Evolutionary conservation across 2,113 vertebrate genomes (phyloP).

Genomic region (Lipophrys pholis): DNA sequence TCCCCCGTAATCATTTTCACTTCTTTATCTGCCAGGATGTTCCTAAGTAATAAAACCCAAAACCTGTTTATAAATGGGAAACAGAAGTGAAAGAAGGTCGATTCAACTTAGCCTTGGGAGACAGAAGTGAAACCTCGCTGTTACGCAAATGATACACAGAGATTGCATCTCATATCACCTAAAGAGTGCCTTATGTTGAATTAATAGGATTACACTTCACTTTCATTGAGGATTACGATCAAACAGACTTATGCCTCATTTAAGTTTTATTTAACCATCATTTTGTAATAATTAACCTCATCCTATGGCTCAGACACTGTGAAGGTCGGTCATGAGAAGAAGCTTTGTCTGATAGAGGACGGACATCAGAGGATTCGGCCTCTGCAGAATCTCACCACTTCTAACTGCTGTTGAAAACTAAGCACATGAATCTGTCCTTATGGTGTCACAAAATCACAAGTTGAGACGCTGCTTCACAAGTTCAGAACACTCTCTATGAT

Average conservation of each 20-base stretch:
- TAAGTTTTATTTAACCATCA: slow-evolving; percentile 22
- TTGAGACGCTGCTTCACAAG: too few species aligned
- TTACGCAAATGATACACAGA: slow-evolving; percentile 1
- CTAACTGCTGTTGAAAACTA: too few species aligned
- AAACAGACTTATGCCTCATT: slow-evolving; percentile 45
- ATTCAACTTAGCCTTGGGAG: background rate
- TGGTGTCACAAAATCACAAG: too few species aligned
- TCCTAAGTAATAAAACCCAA: background rate
- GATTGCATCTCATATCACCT: too few species aligned
- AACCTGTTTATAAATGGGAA: slow-evolving; percentile 14
- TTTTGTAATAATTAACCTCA: slow-evolving; percentile 19
- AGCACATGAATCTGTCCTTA: too few species aligned
- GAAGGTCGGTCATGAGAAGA: slow-evolving; percentile 43
- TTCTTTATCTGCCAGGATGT: slow-evolving; percentile 11
- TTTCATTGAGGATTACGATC: slow-evolving; percentile 55
- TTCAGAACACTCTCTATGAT: too few species aligned
- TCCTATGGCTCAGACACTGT: slow-evolving; percentile 15
- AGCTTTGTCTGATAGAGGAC: too few species aligned
- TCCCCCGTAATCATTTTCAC: slow-evolving; percentile 4
- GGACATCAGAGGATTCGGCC: too few species aligned
- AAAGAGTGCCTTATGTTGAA: too few species aligned
- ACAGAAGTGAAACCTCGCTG: slow-evolving; percentile 33
- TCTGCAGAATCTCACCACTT: too few species aligned
- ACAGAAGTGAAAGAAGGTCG: slow-evolving; percentile 42
- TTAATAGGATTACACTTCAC: slow-evolving; percentile 50